Percentiles rank a stretch among this genome's conserved stretches.
These are phyloP conservation scores for Myotis davidii DNA, from an alignment of 2,113 vertebrate species.

Conservation along the genomic window DNA sequence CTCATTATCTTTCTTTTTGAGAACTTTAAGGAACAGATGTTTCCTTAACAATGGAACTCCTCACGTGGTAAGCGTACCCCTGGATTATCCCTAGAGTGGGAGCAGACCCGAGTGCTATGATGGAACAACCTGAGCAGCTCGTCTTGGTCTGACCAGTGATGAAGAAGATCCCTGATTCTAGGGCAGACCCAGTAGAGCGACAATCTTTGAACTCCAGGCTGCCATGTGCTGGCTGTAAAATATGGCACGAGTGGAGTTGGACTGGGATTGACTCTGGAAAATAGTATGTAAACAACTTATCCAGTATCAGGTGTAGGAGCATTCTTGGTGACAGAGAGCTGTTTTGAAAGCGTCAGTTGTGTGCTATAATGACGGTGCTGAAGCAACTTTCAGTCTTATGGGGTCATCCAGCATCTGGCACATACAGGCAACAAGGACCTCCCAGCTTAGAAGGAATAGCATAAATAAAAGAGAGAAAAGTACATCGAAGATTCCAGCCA, in stretches of 20 bases:
- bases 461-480: constrained; percentile 31
- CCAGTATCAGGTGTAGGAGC: not conserved
- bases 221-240: not conserved
- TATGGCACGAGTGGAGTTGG: not conserved
- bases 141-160: not conserved
- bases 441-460: not conserved
- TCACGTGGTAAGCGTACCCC: not conserved
- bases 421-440: not conserved
- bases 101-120: not conserved
- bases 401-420: not conserved
- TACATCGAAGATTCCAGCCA: not conserved
- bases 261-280: not conserved
- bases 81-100: not conserved
- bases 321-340: not conserved
- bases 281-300: not conserved
- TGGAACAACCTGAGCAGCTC: not conserved
- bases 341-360: not conserved
- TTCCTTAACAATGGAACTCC: not conserved
- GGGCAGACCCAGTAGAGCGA: not conserved
- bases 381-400: constrained; percentile 19
- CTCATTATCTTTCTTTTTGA: not conserved
- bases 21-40: not conserved
- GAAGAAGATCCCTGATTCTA: not conserved
- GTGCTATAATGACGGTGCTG: not conserved
- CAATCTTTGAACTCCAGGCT: not conserved